phyloP scores from a whole-genome alignment of 2,797 vertebrate genomes.

The Streptopelia turtur region DNA sequence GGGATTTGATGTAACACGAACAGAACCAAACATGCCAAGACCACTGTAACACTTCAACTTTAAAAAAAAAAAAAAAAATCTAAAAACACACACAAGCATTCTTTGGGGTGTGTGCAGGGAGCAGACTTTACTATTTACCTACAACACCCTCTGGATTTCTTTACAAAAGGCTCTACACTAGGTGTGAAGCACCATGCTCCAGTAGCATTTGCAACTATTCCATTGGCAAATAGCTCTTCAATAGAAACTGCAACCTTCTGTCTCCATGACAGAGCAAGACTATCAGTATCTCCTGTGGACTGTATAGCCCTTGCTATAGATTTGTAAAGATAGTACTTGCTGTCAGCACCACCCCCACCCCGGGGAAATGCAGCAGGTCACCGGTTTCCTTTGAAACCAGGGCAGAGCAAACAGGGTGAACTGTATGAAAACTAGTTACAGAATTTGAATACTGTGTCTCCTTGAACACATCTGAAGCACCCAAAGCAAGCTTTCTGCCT shows the following conservation, averaged over 20 bases:
- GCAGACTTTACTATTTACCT: not conserved
- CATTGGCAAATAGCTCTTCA: not conserved
- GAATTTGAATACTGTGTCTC: not conserved
- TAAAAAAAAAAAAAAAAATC: not conserved
- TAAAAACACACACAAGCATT: not conserved
- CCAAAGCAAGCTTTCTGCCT: not conserved
- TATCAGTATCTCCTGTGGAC: slow-evolving; percentile 13
- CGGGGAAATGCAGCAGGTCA: not conserved
- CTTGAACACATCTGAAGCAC: not conserved
- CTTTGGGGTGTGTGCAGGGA: not conserved
- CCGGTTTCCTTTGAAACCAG: not conserved
- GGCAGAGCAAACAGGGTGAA: not conserved
- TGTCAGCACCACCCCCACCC: not conserved
- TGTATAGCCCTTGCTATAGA: not conserved
- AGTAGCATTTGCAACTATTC: not conserved
- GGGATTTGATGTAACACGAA: not conserved
- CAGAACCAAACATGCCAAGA: not conserved
- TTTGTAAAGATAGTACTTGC: not conserved
- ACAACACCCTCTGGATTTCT: not conserved
- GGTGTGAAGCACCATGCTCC: not conserved
- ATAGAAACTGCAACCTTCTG: not conserved
- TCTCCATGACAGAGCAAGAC: not conserved
- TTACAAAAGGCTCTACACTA: not conserved
- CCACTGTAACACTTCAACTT: not conserved
- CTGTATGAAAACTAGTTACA: not conserved